Conservation (phyloP, 2,888 invertebrate genomes). For the Stegana nigrithorax region DNA sequence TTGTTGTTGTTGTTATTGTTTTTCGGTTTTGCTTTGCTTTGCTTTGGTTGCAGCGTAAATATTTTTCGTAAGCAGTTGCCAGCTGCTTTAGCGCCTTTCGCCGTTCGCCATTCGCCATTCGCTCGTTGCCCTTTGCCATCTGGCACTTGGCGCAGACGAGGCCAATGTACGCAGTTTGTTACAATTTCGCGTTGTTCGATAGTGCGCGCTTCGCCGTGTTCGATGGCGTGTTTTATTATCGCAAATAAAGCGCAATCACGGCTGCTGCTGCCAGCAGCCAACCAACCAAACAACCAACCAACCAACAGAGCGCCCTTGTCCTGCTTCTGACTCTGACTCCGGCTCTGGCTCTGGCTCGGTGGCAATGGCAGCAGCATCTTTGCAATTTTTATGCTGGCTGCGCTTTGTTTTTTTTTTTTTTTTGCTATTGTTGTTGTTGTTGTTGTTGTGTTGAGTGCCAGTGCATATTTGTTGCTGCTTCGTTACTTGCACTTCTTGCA, state of each 20-base stretch:
- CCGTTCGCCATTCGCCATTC: background rate
- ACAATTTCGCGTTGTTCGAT: constrained; percentile 55
- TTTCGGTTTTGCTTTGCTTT: background rate
- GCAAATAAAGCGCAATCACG: constrained; percentile 63
- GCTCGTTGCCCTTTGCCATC: background rate
- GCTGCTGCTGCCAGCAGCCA: constrained; percentile 35
- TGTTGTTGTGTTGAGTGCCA: no score
- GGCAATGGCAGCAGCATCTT: constrained; percentile 16
- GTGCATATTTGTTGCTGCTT: background rate
- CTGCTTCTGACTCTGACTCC: background rate
- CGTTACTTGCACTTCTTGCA: background rate
- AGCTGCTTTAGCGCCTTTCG: background rate
- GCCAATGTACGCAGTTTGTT: constrained; percentile 56
- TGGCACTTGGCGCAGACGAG: constrained; percentile 25
- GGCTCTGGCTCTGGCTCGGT: constrained; percentile 9
- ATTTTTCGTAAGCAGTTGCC: constrained; percentile 20
- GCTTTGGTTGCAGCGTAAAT: constrained; percentile 22
- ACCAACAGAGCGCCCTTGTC: background rate
- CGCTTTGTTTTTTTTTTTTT: no score
- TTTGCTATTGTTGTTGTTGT: background rate
- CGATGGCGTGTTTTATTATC: constrained; percentile 62
- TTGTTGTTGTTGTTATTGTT: background rate
- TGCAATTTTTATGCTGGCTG: constrained; percentile 28
- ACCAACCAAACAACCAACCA: constrained; percentile 1
- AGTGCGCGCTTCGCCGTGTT: constrained; percentile 37